phyloP scores from a whole-genome alignment of 1,140 invertebrate species.

The Apis florea region DNA sequence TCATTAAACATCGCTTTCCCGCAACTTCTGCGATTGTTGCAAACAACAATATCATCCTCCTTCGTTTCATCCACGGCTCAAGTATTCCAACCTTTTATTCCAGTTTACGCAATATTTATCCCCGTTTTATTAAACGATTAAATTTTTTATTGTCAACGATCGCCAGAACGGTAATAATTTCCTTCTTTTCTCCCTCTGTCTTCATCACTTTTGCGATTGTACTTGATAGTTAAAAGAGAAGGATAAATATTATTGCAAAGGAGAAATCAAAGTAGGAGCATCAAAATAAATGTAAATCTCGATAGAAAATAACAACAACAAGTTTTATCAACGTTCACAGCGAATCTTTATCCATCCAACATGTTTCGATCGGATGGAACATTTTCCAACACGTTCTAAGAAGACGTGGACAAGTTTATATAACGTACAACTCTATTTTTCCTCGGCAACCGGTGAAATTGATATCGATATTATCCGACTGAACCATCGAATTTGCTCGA shows the following conservation, averaged over 20 bases:
- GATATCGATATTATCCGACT: conserved; percentile 46
- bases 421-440: conserved; percentile 19
- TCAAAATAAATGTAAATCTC: neutral
- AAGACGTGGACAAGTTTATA: neutral
- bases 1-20: neutral
- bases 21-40: neutral
- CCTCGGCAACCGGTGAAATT: conserved; percentile 23
- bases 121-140: conserved; percentile 27
- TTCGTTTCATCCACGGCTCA: neutral
- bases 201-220: neutral
- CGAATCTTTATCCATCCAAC: neutral
- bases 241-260: neutral
- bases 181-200: neutral
- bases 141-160: conserved; percentile 5
- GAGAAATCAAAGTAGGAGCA: neutral
- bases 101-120: conserved; percentile 5
- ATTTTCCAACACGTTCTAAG: neutral
- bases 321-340: no score
- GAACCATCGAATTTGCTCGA: conserved; percentile 26
- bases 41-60: conserved; percentile 5
- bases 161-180: neutral
- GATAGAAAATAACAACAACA: neutral
- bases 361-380: neutral
- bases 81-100: neutral
- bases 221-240: neutral